Conservation (phyloP, 2,113 vertebrate genomes). For the Nipponia nippon region DNA sequence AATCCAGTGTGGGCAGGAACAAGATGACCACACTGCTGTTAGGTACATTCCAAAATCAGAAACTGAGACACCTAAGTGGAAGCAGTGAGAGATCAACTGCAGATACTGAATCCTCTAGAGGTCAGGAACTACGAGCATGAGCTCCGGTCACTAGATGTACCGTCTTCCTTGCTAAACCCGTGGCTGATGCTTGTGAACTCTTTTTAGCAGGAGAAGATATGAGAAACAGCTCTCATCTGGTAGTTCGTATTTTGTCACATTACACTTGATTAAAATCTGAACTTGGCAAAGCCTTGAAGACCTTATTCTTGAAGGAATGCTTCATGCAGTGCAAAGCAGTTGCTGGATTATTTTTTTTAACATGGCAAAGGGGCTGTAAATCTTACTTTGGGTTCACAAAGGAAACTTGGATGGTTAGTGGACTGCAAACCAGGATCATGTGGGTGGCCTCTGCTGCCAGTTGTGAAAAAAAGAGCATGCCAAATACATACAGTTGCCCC, state of each 20-base stretch:
- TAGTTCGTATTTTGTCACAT: background rate
- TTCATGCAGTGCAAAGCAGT: background rate
- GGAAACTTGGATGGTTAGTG: background rate
- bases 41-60: background rate
- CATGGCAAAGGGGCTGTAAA: background rate
- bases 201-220: background rate
- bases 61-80: background rate
- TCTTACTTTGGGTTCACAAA: background rate
- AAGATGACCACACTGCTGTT: background rate
- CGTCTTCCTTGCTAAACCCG: background rate
- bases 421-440: background rate
- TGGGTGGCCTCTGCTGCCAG: background rate
- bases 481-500: background rate
- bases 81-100: background rate
- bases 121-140: background rate
- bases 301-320: background rate
- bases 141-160: background rate
- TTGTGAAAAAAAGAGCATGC: conserved; percentile 36
- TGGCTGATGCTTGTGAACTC: background rate
- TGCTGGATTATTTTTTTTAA: conserved; percentile 23
- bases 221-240: background rate
- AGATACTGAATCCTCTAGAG: background rate
- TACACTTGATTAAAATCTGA: background rate
- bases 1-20: background rate
- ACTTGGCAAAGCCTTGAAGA: background rate